Conservation (phyloP, 2,888 invertebrate species). For the Drosophila siamana region DNA sequence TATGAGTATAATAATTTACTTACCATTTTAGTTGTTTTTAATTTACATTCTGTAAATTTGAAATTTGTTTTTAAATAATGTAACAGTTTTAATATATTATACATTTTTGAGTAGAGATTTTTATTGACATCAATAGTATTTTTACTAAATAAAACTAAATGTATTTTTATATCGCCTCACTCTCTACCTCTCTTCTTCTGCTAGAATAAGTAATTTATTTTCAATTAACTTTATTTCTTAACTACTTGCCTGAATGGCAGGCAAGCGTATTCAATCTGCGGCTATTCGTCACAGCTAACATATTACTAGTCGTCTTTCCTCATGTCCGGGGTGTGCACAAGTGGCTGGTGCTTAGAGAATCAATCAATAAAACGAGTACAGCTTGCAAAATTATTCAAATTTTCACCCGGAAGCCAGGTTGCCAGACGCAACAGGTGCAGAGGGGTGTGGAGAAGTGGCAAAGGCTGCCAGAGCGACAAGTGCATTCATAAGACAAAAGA, state of each 20-base stretch:
- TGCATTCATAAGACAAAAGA: slow-evolving; percentile 64
- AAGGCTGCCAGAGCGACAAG: slow-evolving; percentile 51
- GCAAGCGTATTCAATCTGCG: slow-evolving; percentile 27
- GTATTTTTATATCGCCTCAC: too few relatives aligned
- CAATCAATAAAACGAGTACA: slow-evolving; percentile 75
- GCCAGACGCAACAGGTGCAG: slow-evolving; percentile 7
- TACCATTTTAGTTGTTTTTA: too few relatives aligned
- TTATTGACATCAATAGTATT: too few relatives aligned
- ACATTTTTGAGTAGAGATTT: too few relatives aligned
- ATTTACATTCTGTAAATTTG: too few relatives aligned
- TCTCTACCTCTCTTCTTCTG: not conserved
- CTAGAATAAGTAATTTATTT: not conserved
- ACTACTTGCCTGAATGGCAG: too few relatives aligned
- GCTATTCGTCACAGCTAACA: not conserved
- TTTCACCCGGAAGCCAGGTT: slow-evolving; percentile 45
- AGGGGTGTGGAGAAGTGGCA: not conserved
- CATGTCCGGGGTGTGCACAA: slow-evolving; percentile 65
- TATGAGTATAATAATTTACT: too few relatives aligned
- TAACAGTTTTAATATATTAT: too few relatives aligned
- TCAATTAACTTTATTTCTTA: not conserved
- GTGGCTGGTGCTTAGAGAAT: slow-evolving; percentile 63
- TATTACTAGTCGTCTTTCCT: slow-evolving; percentile 23
- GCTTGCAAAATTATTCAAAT: slow-evolving; percentile 67
- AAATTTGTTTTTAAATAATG: too few relatives aligned
- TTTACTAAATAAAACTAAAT: too few relatives aligned